Evolutionary conservation across 2,113 vertebrate genomes (phyloP).

Genomic region (Leucopsar rothschildi): DNA sequence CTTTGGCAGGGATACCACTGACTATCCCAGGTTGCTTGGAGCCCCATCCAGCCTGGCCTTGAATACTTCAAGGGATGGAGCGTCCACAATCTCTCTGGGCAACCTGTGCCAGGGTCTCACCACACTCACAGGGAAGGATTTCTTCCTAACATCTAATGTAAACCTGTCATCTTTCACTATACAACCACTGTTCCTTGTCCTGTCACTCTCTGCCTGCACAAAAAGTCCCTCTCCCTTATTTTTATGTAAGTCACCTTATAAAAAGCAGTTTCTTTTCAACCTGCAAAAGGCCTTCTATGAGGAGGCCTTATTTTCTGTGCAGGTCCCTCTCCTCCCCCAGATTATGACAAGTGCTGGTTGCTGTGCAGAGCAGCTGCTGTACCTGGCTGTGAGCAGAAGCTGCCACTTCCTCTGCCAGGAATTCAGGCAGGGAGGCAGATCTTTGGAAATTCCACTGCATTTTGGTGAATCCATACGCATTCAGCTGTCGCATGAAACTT

Average conservation of each 20-base stretch:
- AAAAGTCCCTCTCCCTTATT: background rate
- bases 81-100: background rate
- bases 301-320: background rate
- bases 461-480: background rate
- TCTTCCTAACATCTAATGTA: background rate
- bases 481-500: background rate
- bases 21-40: background rate
- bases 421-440: background rate
- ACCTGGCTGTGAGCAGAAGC: background rate
- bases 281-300: no score
- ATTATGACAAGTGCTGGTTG: fast-evolving
- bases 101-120: background rate
- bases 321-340: background rate
- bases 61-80: background rate
- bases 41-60: background rate
- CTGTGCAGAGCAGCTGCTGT: background rate
- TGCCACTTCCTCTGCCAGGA: background rate
- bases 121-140: background rate
- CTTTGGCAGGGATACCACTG: background rate
- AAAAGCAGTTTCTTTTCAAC: background rate
- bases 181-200: background rate
- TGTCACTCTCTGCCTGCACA: background rate
- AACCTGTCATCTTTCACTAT: background rate
- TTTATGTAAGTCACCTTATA: background rate
- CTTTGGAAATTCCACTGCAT: fast-evolving